Evolutionary conservation across 2,888 invertebrate species (phyloP).

Genomic region (Epinotia brunnichana): DNA sequence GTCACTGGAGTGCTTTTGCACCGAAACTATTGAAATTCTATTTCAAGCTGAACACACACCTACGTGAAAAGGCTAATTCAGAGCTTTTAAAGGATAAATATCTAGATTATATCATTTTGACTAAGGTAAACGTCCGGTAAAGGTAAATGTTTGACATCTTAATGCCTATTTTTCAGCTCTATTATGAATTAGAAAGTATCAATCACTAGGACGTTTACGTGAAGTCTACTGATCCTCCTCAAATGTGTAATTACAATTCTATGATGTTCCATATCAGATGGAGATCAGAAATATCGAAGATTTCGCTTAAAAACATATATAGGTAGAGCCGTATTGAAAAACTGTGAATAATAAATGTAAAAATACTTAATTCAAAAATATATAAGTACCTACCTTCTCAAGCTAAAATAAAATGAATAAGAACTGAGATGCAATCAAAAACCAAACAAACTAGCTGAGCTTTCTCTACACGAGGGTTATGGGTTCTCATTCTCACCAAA

Average conservation of each 20-base stretch:
- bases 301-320: neutral
- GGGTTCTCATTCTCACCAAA: slow-evolving; percentile 81
- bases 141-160: no score
- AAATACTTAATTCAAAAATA: no score
- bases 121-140: no score
- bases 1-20: slow-evolving; percentile 8
- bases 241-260: neutral
- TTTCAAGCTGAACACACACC: slow-evolving; percentile 9
- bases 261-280: neutral
- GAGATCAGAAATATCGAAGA: neutral
- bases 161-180: no score
- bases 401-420: neutral
- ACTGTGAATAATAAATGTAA: neutral
- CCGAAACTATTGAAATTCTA: slow-evolving; percentile 34
- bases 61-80: neutral
- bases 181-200: no score
- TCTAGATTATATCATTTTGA: no score
- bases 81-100: neutral
- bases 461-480: slow-evolving; percentile 60
- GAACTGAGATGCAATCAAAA: slow-evolving; percentile 1
- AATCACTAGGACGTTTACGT: neutral
- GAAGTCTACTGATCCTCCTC: neutral
- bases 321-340: neutral
- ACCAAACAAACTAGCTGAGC: slow-evolving; percentile 48
- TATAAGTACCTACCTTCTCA: neutral